Evolutionary conservation across 64 coral and sea anemone species (phyloP), one percentile per base, ranked within the genome.

Genomic region (Montipora foliosa): DNA sequence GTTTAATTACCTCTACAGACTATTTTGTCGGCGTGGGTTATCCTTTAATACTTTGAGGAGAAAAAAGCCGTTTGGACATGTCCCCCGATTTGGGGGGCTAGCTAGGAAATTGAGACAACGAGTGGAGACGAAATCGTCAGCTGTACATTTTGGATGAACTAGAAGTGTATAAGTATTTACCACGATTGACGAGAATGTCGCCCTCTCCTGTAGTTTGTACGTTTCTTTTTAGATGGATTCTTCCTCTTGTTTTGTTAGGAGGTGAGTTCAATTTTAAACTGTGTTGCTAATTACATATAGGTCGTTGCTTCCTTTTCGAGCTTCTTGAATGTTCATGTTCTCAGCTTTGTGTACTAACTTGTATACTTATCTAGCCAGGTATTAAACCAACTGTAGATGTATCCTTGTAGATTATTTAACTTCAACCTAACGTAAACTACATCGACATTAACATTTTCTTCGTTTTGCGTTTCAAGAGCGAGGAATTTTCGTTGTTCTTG

Each of bases 171-270:
- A 7, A 69, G 8, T 22, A 47, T 85, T 9, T 20, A 12, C 29
- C 10, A 44, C 12, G 11, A 4, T 48, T 4, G 10, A 67, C 64
- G 25, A 76, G 53, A 14, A 93, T 8, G 6, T 8, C 88, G 91
- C 37, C 91, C 44, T 87, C 91, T 5, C 66, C 59, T 17, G 15
- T 93, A 46, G 91, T 88, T 50, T 93, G 83, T 78, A 50, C 91
- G 48, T 57, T 93, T 75, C 52, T 93, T 9, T 93, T 88, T 48
- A 59, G 91, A 17, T 93, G 91, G 91, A 55, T 88, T 49, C 84
- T 93, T 67, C 91, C 91, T n/a, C 49, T 93, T 0, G 62, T 93
- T 51, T 77, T 93, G 59, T 53, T 71, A 19, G 91, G 82, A 93
- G 91, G 76, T 93, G 59, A 61, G 91, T 88, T 71, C 17, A 71